These are phyloP conservation scores for Dryobota labecula DNA, from an alignment of 2,888 invertebrate species.

Conservation along the genomic window DNA sequence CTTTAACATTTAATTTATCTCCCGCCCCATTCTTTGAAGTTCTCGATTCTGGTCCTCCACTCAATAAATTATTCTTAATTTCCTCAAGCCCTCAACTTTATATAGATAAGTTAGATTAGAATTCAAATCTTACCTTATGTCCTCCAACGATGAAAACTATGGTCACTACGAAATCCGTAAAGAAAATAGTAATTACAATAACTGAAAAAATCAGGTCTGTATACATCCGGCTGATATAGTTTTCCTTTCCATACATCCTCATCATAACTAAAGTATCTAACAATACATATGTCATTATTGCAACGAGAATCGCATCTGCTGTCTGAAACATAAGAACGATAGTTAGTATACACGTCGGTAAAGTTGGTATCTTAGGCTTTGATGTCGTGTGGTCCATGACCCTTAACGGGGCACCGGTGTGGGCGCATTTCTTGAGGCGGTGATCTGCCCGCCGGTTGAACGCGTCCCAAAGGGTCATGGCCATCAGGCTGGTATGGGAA, in stretches of 20 bases:
- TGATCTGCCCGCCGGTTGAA: no score
- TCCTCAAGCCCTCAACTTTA: not conserved
- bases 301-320: not conserved
- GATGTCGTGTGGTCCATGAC: no score
- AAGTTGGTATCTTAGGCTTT: not conserved
- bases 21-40: not conserved
- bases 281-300: not conserved
- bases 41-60: not conserved
- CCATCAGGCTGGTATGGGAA: no score
- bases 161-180: constrained; percentile 24
- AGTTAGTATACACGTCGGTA: not conserved
- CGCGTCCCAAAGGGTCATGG: no score
- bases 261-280: fast-evolving
- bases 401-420: no score
- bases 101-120: not conserved
- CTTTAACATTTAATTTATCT: not conserved
- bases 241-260: fast-evolving
- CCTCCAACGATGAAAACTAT: constrained; percentile 36
- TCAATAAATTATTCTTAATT: no score
- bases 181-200: not conserved
- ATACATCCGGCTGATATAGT: fast-evolving
- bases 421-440: no score
- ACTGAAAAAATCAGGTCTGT: not conserved
- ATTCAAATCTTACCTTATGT: constrained; percentile 29
- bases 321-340: constrained; percentile 12